phyloP scores from a whole-genome alignment of 2,888 invertebrate species.

The Agonum fuliginosum region DNA sequence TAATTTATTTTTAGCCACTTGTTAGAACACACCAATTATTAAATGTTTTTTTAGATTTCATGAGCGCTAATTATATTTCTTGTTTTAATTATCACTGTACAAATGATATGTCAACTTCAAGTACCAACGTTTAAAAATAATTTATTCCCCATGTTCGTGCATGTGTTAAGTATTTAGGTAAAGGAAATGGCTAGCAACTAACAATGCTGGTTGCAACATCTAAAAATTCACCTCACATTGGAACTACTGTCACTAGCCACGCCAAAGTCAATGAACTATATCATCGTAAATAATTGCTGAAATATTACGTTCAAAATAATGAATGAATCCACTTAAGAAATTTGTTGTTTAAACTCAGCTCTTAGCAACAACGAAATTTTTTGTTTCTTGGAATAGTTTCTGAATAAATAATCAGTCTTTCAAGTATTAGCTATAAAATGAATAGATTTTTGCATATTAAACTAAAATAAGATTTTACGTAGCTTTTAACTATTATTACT shows the following conservation, averaged over 20 bases:
- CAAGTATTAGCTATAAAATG: neutral
- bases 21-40: neutral
- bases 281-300: neutral
- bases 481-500: neutral
- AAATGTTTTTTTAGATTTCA: neutral
- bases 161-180: neutral
- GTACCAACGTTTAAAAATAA: neutral
- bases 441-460: neutral
- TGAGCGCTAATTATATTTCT: neutral
- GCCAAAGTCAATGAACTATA: neutral
- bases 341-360: no score
- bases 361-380: neutral
- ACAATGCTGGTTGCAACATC: neutral
- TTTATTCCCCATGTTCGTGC: neutral
- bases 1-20: neutral
- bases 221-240: conserved; percentile 2
- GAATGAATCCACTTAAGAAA: neutral
- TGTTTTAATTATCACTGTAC: neutral
- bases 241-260: neutral
- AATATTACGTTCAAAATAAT: neutral
- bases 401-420: conserved; percentile 4
- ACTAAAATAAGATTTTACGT: neutral
- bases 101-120: neutral
- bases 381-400: neutral
- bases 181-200: neutral